A percentile compares a stretch with the other conserved stretches of the same genome.
Evolutionary conservation across 2,113 vertebrate species (phyloP).

Genomic region (Paradoxurus hermaphroditus): DNA sequence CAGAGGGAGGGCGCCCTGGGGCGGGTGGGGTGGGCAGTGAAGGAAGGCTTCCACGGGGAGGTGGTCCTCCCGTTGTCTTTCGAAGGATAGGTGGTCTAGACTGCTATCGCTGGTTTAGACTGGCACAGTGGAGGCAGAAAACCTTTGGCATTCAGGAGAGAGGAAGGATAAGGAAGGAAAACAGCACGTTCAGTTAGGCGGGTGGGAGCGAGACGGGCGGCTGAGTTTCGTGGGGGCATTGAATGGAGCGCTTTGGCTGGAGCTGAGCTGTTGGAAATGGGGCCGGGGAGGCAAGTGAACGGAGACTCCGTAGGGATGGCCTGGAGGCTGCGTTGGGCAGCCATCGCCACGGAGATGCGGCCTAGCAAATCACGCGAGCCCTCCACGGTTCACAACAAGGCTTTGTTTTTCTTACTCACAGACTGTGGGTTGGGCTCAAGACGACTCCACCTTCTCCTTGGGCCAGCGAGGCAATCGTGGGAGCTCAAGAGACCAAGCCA

Average conservation of each 20-base stretch:
- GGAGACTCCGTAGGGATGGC: not conserved
- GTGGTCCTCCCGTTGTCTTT: not conserved
- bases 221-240: not conserved
- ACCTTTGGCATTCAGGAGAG: not conserved
- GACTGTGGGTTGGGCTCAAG: conserved; percentile 2
- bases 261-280: not conserved
- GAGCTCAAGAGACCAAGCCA: not conserved
- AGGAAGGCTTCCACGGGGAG: not conserved
- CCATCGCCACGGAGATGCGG: not conserved
- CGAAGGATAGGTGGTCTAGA: not conserved
- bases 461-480: not conserved
- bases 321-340: conserved; percentile 26
- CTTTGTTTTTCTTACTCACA: not conserved
- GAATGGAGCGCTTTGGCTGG: conserved; percentile 12
- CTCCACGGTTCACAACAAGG: not conserved
- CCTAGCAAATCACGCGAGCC: not conserved
- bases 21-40: not conserved
- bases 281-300: not conserved
- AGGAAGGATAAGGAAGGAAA: not conserved
- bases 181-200: not conserved
- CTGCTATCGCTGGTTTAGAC: not conserved
- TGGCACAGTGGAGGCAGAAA: not conserved
- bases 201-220: not conserved
- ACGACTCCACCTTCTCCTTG: not conserved
- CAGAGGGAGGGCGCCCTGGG: not conserved